phyloP scores from a whole-genome alignment of 2,888 invertebrate genomes.

The Coleophora flavipennella region DNA sequence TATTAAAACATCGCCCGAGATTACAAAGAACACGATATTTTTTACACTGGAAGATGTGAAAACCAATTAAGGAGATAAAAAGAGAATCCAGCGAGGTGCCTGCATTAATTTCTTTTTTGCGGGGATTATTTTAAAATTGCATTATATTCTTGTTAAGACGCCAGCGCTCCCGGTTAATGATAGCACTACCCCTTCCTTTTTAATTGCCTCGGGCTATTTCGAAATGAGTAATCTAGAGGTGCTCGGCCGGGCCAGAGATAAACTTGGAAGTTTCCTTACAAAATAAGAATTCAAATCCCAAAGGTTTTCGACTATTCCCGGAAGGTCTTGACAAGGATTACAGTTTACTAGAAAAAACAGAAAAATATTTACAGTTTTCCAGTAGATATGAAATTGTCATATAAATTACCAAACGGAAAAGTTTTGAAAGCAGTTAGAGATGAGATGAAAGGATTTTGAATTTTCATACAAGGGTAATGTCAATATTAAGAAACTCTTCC shows the following conservation, averaged over 20 bases:
- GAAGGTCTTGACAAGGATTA: too few relatives aligned
- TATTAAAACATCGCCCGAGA: slow-evolving; percentile 73
- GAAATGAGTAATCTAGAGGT: slow-evolving; percentile 69
- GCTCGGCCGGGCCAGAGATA: slow-evolving; percentile 53
- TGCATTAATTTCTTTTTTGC: slow-evolving; percentile 73
- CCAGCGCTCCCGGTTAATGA: slow-evolving; percentile 64
- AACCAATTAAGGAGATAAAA: slow-evolving; percentile 74
- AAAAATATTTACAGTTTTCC: slow-evolving; percentile 15
- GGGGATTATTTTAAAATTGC: slow-evolving; percentile 74
- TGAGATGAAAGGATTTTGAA: too few relatives aligned
- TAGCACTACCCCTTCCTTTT: slow-evolving; percentile 70
- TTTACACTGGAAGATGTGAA: slow-evolving; percentile 72
- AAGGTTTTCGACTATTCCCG: slow-evolving; percentile 1
- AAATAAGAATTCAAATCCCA: slow-evolving; percentile 25
- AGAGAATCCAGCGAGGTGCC: slow-evolving; percentile 69
- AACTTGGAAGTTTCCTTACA: slow-evolving; percentile 37
- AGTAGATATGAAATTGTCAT: too few relatives aligned
- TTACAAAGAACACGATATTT: slow-evolving; percentile 73
- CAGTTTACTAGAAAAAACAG: too few relatives aligned
- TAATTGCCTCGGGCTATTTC: slow-evolving; percentile 70
- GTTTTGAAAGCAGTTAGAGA: too few relatives aligned
- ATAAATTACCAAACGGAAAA: too few relatives aligned
- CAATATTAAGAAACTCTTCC: too few relatives aligned
- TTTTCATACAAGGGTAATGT: too few relatives aligned
- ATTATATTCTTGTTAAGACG: slow-evolving; percentile 73